Evolutionary conservation across 92 coral and sea anemone species (phyloP).

Genomic region (Heteractis magnifica): DNA sequence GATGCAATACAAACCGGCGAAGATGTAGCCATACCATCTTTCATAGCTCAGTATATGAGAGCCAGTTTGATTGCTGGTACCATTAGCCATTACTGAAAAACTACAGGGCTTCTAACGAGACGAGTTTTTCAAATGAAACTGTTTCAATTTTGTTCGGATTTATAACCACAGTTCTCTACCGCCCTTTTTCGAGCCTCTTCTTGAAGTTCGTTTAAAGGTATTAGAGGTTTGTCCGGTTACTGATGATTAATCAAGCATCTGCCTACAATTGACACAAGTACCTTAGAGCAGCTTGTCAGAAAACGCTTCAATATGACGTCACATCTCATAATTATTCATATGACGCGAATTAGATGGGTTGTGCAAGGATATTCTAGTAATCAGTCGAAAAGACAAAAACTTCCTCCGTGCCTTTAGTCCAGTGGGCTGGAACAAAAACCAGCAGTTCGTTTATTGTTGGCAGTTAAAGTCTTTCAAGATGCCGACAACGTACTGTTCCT

Average conservation of each 20-base stretch:
- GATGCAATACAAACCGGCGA: conserved; percentile 29
- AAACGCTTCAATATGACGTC: not conserved
- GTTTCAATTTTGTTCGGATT: not conserved
- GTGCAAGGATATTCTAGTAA: not conserved
- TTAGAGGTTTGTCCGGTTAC: not conserved
- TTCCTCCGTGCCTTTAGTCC: not conserved
- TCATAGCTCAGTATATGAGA: conserved; percentile 23
- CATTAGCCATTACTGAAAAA: conserved; percentile 3
- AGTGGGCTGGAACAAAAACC: not conserved
- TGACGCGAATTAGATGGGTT: too few species aligned
- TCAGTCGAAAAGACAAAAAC: not conserved
- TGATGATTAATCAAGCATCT: not conserved
- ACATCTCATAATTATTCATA: not conserved
- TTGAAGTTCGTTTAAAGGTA: not conserved
- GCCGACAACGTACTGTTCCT: not conserved
- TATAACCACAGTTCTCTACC: not conserved
- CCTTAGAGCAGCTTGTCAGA: not conserved
- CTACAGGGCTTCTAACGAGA: not conserved
- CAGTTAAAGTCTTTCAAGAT: not conserved
- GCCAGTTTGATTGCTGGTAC: not conserved
- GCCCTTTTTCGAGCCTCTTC: not conserved
- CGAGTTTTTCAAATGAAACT: too few species aligned
- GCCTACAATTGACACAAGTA: conserved; percentile 4
- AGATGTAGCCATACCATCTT: conserved; percentile 33
- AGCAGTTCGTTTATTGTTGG: not conserved